Evolutionary conservation across 2,888 invertebrate genomes (phyloP).

Genomic region (Xiphydria camelus): DNA sequence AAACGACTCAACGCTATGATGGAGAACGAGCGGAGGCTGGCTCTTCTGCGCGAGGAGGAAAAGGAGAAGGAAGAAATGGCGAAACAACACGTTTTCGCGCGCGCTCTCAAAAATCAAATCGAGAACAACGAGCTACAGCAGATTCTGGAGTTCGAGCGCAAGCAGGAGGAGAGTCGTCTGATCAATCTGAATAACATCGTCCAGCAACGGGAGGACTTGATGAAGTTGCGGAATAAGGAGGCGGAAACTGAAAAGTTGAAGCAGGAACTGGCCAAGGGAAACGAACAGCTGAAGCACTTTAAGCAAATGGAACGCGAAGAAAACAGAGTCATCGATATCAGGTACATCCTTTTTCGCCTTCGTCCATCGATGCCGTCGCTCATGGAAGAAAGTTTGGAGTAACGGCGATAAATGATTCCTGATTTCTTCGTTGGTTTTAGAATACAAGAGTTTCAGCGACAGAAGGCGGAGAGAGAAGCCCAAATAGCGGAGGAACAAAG

Average conservation of each 20-base stretch:
- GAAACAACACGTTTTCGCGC: conserved; percentile 61
- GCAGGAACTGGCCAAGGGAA: conserved; percentile 58
- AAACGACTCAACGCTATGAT: conserved; percentile 69
- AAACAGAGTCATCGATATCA: conserved; percentile 66
- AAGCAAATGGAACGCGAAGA: conserved; percentile 69
- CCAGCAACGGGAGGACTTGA: conserved; percentile 68
- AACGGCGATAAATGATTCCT: too few species aligned
- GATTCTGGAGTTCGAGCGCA: conserved; percentile 66
- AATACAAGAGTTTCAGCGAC: conserved; percentile 66
- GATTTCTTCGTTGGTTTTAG: conserved; percentile 34
- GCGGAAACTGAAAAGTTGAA: conserved; percentile 34
- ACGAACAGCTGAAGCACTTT: conserved; percentile 65
- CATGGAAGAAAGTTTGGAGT: too few species aligned
- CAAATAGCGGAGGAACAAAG: conserved; percentile 62
- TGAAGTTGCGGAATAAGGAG: conserved; percentile 57
- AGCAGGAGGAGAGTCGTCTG: conserved; percentile 70
- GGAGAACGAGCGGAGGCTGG: conserved; percentile 69
- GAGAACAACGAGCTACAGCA: conserved; percentile 60
- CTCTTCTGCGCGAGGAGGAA: conserved; percentile 63
- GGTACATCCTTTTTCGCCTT: conserved; percentile 53
- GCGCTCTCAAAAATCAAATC: conserved; percentile 65
- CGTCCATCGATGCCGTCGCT: too few species aligned
- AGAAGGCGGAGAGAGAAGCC: conserved; percentile 66
- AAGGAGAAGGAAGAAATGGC: conserved; percentile 59
- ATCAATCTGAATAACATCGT: conserved; percentile 67